Evolutionary conservation across 2,888 invertebrate species (phyloP), one percentile per base, ranked within the genome.

Genomic region (Orchesellides sinensis): DNA sequence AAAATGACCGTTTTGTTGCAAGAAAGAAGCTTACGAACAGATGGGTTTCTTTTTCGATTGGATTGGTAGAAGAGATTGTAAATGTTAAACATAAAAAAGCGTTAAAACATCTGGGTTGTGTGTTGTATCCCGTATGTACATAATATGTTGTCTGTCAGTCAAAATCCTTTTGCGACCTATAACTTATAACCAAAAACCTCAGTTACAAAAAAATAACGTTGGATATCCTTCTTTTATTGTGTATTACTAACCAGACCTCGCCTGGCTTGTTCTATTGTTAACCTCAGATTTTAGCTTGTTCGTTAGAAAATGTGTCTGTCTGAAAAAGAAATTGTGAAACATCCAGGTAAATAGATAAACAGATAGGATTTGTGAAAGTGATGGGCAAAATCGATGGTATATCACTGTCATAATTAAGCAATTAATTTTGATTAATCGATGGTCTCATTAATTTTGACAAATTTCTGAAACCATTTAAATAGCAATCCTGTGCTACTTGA

Each of bases 61-160:
- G 66, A 47, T 66, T 66, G 27, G 23, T 47, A 27, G 45, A 66
- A 66, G n/a, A 47, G 49, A 35, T 66, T 45, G 66, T 66, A 66
- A 66, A 66, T 66, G 66, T 66, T 66, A 49, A 66, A 66, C 47
- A 47, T 45, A 66, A 47, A 66, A 47, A 27, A n/a, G 17, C 19
- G 32, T 65, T 40, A 40, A 65, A 65, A 45, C 40, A 45, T 56
- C 56, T n/a, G n/a, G n/a, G n/a, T n/a, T n/a, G n/a, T n/a, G n/a
- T n/a, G n/a, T n/a, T n/a, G n/a, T 25, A 25, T 40, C 21, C 35
- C 29, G 25, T 6, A 19, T 23, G 54, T 54, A 54, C 17, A 54
- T 21, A 54, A 54, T 54, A 47, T 47, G n/a, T n/a, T n/a, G n/a
- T n/a, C n/a, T n/a, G n/a, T n/a, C n/a, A n/a, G n/a, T n/a, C n/a